Evolutionary conservation across 2,113 vertebrate species (phyloP).

Genomic region (Rhinoderma darwinii): DNA sequence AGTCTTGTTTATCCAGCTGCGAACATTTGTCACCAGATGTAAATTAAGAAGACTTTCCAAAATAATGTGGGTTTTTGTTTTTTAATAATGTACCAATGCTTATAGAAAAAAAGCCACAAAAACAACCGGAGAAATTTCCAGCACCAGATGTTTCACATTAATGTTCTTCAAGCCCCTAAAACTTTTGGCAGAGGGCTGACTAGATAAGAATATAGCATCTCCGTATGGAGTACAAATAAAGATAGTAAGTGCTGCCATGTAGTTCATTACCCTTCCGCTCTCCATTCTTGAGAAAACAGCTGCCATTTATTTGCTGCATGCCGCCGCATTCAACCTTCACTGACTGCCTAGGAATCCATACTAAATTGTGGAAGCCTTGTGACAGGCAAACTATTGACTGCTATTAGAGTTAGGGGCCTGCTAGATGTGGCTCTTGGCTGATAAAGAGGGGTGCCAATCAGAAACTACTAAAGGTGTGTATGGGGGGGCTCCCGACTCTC

Average conservation of each 20-base stretch:
- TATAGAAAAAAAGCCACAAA: background rate
- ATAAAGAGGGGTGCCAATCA: too few relatives aligned
- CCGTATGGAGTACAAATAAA: background rate
- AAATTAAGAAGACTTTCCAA: background rate
- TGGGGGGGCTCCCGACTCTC: too few relatives aligned
- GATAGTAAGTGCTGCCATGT: background rate
- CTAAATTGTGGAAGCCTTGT: too few relatives aligned
- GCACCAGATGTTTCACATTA: background rate
- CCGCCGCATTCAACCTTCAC: too few relatives aligned
- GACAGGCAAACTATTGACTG: too few relatives aligned
- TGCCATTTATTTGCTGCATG: too few relatives aligned
- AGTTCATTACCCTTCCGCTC: background rate
- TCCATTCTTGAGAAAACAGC: background rate
- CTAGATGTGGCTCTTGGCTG: too few relatives aligned
- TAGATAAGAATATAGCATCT: conserved; percentile 3
- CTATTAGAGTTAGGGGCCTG: too few relatives aligned
- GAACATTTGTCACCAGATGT: background rate
- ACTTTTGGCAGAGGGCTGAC: background rate
- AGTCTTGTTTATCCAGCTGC: background rate
- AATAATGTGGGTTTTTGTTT: conserved; percentile 4
- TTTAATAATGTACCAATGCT: background rate
- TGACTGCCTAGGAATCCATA: too few relatives aligned
- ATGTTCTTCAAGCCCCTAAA: background rate
- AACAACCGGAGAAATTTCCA: background rate
- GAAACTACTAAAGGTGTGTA: too few relatives aligned